Base-by-base conservation (phyloP, 2,797 vertebrate species). In the Denticeps clupeoides region DNA sequence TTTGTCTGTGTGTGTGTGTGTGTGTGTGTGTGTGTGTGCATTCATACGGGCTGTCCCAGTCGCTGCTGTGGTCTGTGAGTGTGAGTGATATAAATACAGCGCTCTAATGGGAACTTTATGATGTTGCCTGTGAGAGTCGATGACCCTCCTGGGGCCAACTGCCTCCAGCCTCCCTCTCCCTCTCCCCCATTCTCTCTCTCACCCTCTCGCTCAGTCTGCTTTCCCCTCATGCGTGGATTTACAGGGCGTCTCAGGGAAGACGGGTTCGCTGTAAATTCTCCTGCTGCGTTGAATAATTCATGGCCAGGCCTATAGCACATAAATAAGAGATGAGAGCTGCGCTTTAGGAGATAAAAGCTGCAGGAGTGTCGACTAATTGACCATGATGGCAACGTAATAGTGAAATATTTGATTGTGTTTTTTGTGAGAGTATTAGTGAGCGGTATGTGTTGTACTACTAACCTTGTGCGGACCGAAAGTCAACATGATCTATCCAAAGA, bases 51-150 rank as follows among this genome's bases (percentile, higher is more conserved):
- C 33, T 48, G 24, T 47, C 11, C 61, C 56, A 63, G 53, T 64
- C 63, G 69, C 59, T 68, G 81, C 80, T 66, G 67, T 73, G 71
- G 65, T 44, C 57, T 58, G 59, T 47, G 78, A 71, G 79, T 82
- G 78, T 87, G 82, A 77, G 76, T 81, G 83, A 84, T 82, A 82
- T 83, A 84, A 88, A 87, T 84, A 88, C 83, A 84, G 84, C 81
- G 79, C 63, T 85, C 81, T 93, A 93, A 94, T 90, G 84, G 85
- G 84, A 77, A 82, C 84, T 91, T 91, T 93, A 93, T 93, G 91
- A 89, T 90, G 84, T 89, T 86, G 87, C 82, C 81, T 80, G 75
- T 82, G 87, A 82, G 85, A 88, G 86, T 82, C 81, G 82, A 93
- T 75, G 80, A 80, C 79, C 74, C 89, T 85, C 77, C 6, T 19